Evolutionary conservation across 2,888 invertebrate genomes (phyloP).

Genomic region (Lissocephala sabroskyi): DNA sequence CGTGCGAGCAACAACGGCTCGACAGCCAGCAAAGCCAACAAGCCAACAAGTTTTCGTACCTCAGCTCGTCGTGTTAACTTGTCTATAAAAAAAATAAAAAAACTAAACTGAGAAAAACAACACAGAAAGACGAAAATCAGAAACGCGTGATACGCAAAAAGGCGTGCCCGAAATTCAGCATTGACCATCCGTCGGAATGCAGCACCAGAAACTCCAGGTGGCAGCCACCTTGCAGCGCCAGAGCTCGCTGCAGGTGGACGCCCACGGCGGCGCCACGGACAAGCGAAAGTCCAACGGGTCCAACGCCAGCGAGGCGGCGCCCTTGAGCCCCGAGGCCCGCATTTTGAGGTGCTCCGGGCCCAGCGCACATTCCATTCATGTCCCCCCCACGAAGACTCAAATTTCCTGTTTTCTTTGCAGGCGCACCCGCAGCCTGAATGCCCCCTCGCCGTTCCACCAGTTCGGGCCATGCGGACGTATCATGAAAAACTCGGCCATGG

Average conservation of each 20-base stretch:
- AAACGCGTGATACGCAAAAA: constrained; percentile 6
- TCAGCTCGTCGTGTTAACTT: not conserved
- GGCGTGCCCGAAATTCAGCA: constrained; percentile 24
- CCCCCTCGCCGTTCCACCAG: constrained; percentile 95
- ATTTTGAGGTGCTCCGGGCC: constrained; percentile 29
- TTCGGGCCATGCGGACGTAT: constrained; percentile 99
- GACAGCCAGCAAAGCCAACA: constrained; percentile 11
- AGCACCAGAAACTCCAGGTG: constrained; percentile 20
- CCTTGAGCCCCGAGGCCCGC: constrained; percentile 25
- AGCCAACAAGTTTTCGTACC: constrained; percentile 30
- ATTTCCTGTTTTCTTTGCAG: constrained; percentile 76
- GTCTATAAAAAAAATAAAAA: not conserved
- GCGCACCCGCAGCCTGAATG: constrained; percentile 95
- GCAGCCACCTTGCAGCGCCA: constrained; percentile 4
- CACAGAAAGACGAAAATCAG: not conserved
- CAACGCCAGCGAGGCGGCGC: not conserved
- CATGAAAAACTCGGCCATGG: constrained; percentile 96
- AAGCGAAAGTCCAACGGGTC: too few relatives aligned
- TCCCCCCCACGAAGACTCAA: too few relatives aligned
- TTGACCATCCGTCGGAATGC: constrained; percentile 15
- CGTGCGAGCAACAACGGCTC: constrained; percentile 27
- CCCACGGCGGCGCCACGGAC: constrained; percentile 5
- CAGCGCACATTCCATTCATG: too few relatives aligned
- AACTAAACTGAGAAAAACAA: too few relatives aligned
- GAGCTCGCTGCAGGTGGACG: constrained; percentile 8